A percentile compares a stretch with the other conserved stretches of the same genome.
phyloP scores from a whole-genome alignment of 2,888 invertebrate species.

The Cantharis rustica region DNA sequence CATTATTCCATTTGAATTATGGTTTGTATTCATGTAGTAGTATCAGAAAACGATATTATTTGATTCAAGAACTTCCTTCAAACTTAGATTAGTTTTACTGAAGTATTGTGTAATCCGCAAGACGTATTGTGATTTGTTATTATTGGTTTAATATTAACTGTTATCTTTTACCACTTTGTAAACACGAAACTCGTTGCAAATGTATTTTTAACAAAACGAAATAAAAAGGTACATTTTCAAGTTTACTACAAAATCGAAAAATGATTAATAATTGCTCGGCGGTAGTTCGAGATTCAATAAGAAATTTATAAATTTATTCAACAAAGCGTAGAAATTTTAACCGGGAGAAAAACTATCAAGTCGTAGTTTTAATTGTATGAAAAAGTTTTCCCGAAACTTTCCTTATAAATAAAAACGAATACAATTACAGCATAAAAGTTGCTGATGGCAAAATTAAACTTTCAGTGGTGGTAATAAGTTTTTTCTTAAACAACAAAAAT shows the following conservation, averaged over 20 bases:
- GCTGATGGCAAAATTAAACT: background rate
- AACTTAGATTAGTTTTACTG: constrained; percentile 31
- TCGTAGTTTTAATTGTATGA: background rate
- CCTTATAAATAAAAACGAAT: background rate
- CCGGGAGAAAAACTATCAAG: background rate
- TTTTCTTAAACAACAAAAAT: background rate
- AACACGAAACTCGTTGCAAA: background rate
- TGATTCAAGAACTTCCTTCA: constrained; percentile 27
- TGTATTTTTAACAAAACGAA: background rate
- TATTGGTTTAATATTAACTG: constrained; percentile 24
- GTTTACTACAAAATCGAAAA: background rate
- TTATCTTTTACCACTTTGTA: constrained; percentile 18
- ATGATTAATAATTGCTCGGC: background rate
- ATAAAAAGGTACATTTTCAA: background rate
- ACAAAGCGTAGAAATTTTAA: background rate
- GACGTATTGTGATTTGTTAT: constrained; percentile 31
- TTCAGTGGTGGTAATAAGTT: background rate
- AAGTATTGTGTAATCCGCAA: constrained; percentile 11
- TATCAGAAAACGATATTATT: constrained; percentile 26
- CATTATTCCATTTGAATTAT: constrained; percentile 36
- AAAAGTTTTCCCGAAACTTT: background rate
- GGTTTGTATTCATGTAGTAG: constrained; percentile 25
- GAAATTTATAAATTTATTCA: background rate
- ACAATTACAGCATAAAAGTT: background rate
- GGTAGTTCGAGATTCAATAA: background rate